Evolutionary conservation across 2,113 vertebrate species (phyloP).

Genomic region (Myotis brandtii): DNA sequence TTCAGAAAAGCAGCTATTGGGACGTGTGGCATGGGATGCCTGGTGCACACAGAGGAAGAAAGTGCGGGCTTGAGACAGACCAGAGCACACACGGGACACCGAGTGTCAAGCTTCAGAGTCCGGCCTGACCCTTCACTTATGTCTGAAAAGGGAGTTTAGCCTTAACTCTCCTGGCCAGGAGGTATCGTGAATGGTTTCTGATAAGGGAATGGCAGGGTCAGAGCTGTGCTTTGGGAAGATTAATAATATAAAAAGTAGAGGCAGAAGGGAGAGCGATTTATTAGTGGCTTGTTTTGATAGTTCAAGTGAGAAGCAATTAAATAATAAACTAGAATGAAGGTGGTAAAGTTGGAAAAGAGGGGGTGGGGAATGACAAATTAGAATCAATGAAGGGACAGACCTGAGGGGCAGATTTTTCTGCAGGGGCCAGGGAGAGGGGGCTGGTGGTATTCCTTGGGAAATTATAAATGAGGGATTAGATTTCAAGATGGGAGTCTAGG

Average conservation of each 20-base stretch:
- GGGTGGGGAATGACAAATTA: not conserved
- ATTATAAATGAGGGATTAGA: not conserved
- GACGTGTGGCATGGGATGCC: accelerated
- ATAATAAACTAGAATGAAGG: not conserved
- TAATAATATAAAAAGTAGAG: not conserved
- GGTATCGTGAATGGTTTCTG: not conserved
- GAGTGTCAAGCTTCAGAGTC: not conserved
- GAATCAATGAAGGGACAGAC: constrained; percentile 32
- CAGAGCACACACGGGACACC: accelerated
- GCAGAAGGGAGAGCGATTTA: not conserved
- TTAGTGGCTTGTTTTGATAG: constrained; percentile 1
- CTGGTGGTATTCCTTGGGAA: not conserved
- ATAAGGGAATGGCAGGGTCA: not conserved
- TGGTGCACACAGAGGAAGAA: not conserved
- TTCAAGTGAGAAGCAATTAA: constrained; percentile 14
- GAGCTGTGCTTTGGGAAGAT: constrained; percentile 17
- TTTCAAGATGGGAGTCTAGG: constrained; percentile 52
- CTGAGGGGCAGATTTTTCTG: not conserved
- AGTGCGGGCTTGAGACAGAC: not conserved
- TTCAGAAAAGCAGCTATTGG: not conserved
- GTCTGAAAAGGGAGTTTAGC: not conserved
- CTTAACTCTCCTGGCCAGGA: not conserved
- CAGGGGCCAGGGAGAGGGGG: not conserved
- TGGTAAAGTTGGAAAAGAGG: not conserved
- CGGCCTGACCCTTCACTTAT: not conserved